These are phyloP conservation scores for Enteromius radiatus DNA, from an alignment of 2,797 vertebrate species.

Conservation along the genomic window DNA sequence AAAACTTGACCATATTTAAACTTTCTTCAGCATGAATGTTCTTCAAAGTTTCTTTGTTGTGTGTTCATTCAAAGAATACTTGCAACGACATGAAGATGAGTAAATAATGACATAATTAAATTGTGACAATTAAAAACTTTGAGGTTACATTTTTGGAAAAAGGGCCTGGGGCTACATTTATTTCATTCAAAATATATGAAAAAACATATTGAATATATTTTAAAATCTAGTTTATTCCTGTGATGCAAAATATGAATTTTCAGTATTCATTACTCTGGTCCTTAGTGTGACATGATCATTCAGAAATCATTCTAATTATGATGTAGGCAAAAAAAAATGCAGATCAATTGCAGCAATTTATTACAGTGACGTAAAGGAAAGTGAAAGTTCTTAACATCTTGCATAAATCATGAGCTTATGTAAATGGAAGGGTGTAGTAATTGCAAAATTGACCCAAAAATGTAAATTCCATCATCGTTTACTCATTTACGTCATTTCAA, in stretches of 20 bases:
- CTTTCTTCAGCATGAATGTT: not conserved
- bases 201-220: not conserved
- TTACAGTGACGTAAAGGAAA: not conserved
- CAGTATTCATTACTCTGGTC: not conserved
- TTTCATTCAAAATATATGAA: not conserved
- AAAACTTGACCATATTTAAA: too few relatives aligned
- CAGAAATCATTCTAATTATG: not conserved
- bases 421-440: not conserved
- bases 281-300: not conserved
- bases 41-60: not conserved
- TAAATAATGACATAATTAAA: not conserved
- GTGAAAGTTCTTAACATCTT: not conserved
- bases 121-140: not conserved
- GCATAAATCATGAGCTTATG: constrained; percentile 14
- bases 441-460: not conserved
- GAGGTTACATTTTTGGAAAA: not conserved
- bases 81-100: not conserved
- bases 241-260: not conserved
- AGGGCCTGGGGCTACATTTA: not conserved
- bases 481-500: not conserved
- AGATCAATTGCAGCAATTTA: not conserved
- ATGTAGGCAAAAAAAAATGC: not conserved
- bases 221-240: not conserved
- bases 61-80: not conserved
- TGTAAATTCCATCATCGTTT: not conserved